Percentiles rank a stretch among this genome's conserved stretches.
These are phyloP conservation scores for Andrena flavipes DNA, from an alignment of 2,888 invertebrate genomes.

Conservation along the genomic window DNA sequence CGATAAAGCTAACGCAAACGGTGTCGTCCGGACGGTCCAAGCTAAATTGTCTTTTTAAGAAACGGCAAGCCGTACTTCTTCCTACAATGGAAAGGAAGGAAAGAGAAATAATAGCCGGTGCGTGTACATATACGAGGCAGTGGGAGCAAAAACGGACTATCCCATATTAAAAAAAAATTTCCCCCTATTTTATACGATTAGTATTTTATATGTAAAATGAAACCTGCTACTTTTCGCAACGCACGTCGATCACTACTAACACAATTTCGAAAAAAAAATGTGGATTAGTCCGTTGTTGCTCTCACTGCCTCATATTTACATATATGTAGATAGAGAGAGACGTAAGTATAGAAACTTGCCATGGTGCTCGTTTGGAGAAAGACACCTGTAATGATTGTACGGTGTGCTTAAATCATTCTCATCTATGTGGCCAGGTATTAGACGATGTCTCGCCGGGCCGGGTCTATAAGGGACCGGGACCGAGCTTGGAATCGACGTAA, in stretches of 20 bases:
- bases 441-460: conserved; percentile 80
- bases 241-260: too few relatives aligned
- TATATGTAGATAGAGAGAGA: background rate
- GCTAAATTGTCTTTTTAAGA: conserved; percentile 89
- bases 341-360: conserved; percentile 65
- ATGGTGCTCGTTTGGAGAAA: conserved; percentile 88
- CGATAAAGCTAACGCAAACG: conserved; percentile 59
- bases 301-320: too few relatives aligned
- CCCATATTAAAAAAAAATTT: too few relatives aligned
- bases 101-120: background rate
- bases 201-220: too few relatives aligned
- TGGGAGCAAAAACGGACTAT: too few relatives aligned
- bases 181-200: too few relatives aligned
- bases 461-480: conserved; percentile 70
- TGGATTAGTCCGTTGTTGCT: too few relatives aligned
- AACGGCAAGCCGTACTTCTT: conserved; percentile 81
- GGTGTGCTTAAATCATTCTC: conserved; percentile 90
- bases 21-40: conserved; percentile 89
- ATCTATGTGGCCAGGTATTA: conserved; percentile 83
- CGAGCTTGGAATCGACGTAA: conserved; percentile 80
- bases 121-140: background rate
- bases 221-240: too few relatives aligned
- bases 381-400: conserved; percentile 91
- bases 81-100: conserved; percentile 34
- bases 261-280: too few relatives aligned